A percentile compares a stretch with the other conserved stretches of the same genome.
Evolutionary conservation across 2,113 vertebrate genomes (phyloP).

Genomic region (Prunella himalayana): DNA sequence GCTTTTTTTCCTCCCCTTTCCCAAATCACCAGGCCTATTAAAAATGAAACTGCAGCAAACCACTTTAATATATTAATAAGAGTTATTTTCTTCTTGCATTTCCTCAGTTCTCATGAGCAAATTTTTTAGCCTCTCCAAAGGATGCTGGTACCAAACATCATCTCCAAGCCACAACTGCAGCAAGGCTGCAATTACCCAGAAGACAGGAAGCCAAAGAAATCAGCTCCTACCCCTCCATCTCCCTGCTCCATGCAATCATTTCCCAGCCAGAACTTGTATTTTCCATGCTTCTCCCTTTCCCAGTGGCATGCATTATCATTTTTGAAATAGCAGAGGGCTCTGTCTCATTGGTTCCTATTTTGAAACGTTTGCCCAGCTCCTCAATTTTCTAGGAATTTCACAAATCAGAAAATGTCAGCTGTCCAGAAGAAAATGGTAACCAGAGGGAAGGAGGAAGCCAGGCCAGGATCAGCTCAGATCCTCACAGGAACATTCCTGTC

Average conservation of each 20-base stretch:
- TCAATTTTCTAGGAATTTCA: conserved; percentile 51
- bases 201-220: conserved; percentile 33
- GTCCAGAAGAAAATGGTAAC: background rate
- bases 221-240: conserved; percentile 11
- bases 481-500: background rate
- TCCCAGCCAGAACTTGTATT: conserved; percentile 21
- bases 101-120: background rate
- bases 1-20: accelerated
- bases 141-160: background rate
- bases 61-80: background rate
- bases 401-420: background rate
- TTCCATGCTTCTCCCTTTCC: conserved; percentile 41
- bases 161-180: conserved; percentile 26
- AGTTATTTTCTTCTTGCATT: background rate
- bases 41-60: background rate
- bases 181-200: conserved; percentile 38
- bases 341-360: background rate
- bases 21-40: background rate
- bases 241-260: background rate
- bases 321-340: background rate
- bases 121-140: background rate
- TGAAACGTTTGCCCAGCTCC: background rate
- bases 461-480: background rate
- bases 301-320: background rate
- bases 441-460: background rate